phyloP scores from a whole-genome alignment of 2,113 vertebrate genomes.

The Bubalus kerabau region DNA sequence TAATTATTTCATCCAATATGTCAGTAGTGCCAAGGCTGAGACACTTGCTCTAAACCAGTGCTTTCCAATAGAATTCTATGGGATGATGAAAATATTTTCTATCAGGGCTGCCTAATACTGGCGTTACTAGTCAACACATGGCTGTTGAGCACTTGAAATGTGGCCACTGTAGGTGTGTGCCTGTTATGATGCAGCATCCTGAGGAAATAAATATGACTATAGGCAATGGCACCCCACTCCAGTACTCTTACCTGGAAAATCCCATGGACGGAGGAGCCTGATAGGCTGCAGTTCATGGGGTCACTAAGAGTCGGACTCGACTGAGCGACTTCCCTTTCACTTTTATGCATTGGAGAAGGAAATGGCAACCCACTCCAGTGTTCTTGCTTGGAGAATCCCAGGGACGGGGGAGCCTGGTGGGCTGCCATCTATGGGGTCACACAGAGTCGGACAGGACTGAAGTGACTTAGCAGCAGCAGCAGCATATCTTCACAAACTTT shows the following conservation, averaged over 20 bases:
- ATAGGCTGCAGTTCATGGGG: accelerated
- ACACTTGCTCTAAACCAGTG: neutral
- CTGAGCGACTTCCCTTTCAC: neutral
- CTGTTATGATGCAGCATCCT: neutral
- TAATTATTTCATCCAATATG: neutral
- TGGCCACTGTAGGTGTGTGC: neutral
- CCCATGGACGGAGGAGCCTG: neutral
- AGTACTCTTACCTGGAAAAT: neutral
- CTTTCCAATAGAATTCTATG: neutral
- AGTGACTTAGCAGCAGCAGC: neutral
- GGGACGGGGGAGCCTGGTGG: neutral
- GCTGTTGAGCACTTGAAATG: neutral
- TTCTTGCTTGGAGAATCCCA: neutral
- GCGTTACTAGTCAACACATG: neutral
- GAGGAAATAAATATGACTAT: neutral
- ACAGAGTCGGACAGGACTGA: accelerated
- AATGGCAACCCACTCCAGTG: neutral
- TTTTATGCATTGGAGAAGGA: neutral
- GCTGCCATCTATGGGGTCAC: accelerated
- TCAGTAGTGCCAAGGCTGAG: neutral
- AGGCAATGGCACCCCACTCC: neutral
- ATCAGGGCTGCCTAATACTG: neutral
- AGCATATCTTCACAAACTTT: neutral
- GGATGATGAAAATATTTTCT: neutral
- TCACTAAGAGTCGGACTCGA: accelerated